These are phyloP conservation scores for Lepilemur ruficaudatus DNA, from an alignment of 2,797 vertebrate genomes.

Conservation along the genomic window DNA sequence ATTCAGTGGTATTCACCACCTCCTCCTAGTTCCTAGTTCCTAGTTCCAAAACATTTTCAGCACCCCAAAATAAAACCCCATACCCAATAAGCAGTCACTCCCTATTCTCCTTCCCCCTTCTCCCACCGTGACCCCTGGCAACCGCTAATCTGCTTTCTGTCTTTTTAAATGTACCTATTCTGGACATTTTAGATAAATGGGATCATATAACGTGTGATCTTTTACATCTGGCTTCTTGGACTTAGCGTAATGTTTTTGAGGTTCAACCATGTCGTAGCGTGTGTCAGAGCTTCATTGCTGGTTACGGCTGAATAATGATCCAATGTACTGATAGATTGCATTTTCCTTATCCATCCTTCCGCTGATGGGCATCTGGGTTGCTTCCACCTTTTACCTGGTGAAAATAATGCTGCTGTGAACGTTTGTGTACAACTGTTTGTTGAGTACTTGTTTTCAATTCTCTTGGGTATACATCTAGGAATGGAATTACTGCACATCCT, in stretches of 20 bases:
- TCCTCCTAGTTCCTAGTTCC: neutral
- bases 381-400: rapidly evolving
- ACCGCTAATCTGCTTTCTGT: neutral
- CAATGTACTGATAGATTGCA: rapidly evolving
- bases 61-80: neutral
- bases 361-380: rapidly evolving
- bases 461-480: neutral
- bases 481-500: no score
- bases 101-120: neutral
- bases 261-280: rapidly evolving
- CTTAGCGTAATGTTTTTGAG: neutral
- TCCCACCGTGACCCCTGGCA: neutral
- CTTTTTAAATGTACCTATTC: neutral
- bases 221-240: neutral
- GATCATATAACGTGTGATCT: neutral
- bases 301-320: no score
- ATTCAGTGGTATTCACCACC: neutral
- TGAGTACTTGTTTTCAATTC: neutral
- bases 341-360: neutral
- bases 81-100: rapidly evolving
- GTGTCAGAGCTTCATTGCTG: neutral
- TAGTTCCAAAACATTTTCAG: neutral
- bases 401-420: neutral
- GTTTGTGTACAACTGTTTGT: rapidly evolving
- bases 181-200: neutral